phyloP scores from a whole-genome alignment of 2,888 invertebrate species.

The Lingula anatina region DNA sequence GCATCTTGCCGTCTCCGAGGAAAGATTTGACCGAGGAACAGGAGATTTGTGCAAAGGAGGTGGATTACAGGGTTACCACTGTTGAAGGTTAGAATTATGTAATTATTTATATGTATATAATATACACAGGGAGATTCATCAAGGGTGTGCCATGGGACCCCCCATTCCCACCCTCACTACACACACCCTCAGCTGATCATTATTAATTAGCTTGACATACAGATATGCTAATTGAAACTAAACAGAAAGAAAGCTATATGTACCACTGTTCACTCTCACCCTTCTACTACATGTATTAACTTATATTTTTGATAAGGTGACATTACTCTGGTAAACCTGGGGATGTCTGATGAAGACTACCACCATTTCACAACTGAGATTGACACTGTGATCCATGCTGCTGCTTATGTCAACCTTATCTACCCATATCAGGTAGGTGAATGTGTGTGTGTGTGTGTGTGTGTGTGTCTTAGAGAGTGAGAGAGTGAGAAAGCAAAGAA shows the following conservation, averaged over 20 bases:
- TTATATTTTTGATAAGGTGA: constrained; percentile 42
- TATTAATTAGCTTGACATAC: no score
- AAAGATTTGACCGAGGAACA: constrained; percentile 26
- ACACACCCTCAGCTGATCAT: no score
- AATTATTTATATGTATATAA: neutral
- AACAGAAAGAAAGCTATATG: no score
- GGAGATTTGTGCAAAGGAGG: constrained; percentile 18
- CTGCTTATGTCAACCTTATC: constrained; percentile 53
- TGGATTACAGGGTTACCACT: constrained; percentile 35
- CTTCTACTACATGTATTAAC: no score
- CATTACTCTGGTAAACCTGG: constrained; percentile 48
- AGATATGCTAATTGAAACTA: no score
- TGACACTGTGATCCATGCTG: constrained; percentile 52
- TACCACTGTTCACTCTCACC: no score
- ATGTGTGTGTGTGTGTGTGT: constrained; percentile 1
- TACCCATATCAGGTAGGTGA: constrained; percentile 48
- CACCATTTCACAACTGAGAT: constrained; percentile 50
- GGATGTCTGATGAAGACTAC: constrained; percentile 50
- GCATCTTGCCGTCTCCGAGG: constrained; percentile 29
- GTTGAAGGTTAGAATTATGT: constrained; percentile 28
- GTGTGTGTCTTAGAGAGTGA: no score
- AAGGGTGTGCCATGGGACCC: no score
- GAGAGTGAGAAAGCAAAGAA: neutral
- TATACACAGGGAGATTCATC: no score
- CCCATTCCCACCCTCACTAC: no score